Evolutionary conservation across 1,140 invertebrate genomes (phyloP).

Genomic region (Zaprionus kolodkinae): DNA sequence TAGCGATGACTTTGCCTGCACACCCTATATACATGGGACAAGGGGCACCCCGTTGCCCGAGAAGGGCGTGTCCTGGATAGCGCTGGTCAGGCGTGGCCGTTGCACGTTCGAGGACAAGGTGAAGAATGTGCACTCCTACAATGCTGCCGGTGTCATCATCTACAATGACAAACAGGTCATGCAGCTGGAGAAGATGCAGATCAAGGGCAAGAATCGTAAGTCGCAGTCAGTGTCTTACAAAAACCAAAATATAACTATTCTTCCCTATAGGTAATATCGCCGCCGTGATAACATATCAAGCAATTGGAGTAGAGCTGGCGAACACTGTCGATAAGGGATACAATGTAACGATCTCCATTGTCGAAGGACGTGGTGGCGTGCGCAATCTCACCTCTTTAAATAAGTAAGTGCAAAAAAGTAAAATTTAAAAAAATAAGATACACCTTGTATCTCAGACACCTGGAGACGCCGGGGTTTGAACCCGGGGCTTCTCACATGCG

Average conservation of each 20-base stretch:
- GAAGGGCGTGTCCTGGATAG: slow-evolving; percentile 89
- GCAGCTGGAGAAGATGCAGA: slow-evolving; percentile 89
- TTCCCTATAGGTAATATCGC: slow-evolving; percentile 89
- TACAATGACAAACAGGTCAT: slow-evolving; percentile 89
- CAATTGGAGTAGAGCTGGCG: slow-evolving; percentile 90
- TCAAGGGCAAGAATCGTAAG: slow-evolving; percentile 87
- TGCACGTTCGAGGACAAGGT: slow-evolving; percentile 92
- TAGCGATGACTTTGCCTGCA: slow-evolving; percentile 88
- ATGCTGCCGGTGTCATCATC: slow-evolving; percentile 90
- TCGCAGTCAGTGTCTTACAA: slow-evolving; percentile 35
- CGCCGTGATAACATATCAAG: slow-evolving; percentile 90
- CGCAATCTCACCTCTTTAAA: slow-evolving; percentile 86
- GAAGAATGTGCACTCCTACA: slow-evolving; percentile 88
- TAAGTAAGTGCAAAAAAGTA: slow-evolving; percentile 49
- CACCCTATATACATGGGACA: slow-evolving; percentile 86
- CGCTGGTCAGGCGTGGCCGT: slow-evolving; percentile 88
- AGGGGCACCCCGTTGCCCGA: slow-evolving; percentile 85
- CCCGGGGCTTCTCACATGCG: slow-evolving; percentile 96
- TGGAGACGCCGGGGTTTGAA: slow-evolving; percentile 90
- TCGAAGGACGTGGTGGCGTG: slow-evolving; percentile 86
- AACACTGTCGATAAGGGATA: slow-evolving; percentile 88
- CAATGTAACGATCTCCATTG: slow-evolving; percentile 88
- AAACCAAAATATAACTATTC: no score
- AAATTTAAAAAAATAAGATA: no score
- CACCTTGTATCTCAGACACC: no score